Percentiles rank a stretch among this genome's conserved stretches.
These are phyloP conservation scores for Ophraella communa DNA, from an alignment of 2,888 invertebrate genomes.

Conservation along the genomic window DNA sequence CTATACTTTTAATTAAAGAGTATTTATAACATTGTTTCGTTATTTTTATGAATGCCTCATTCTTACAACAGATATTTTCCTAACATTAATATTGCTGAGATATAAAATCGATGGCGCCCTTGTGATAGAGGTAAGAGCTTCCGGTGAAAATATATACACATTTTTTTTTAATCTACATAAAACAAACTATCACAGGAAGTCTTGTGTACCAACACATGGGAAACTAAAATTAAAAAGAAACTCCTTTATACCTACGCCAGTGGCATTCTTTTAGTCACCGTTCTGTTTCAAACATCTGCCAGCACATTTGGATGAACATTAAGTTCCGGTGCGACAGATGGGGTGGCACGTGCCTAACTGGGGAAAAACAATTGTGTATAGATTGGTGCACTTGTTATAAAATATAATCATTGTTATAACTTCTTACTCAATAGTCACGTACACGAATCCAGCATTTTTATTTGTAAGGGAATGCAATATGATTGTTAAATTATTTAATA, in stretches of 20 bases:
- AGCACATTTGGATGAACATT: constrained; percentile 39
- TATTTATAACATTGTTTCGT: no score
- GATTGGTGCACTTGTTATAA: constrained; percentile 9
- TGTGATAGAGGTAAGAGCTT: background rate
- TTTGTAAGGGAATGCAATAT: no score
- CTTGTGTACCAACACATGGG: background rate
- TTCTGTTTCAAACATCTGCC: constrained; percentile 19
- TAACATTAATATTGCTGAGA: background rate
- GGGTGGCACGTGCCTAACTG: constrained; percentile 41
- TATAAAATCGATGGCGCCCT: background rate
- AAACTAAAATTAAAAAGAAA: background rate
- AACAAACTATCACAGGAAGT: background rate
- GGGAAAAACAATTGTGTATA: constrained; percentile 8
- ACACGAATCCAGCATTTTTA: background rate
- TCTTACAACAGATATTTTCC: no score
- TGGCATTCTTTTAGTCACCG: background rate
- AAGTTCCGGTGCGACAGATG: constrained; percentile 46
- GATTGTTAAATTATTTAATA: no score
- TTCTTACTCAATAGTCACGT: background rate
- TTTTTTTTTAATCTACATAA: background rate
- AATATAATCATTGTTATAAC: background rate
- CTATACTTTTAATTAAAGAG: no score
- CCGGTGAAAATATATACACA: background rate
- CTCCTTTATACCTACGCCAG: background rate
- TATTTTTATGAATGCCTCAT: no score